Percentiles rank a stretch among this genome's conserved stretches.
Conservation (phyloP, 1,140 invertebrate genomes). For the Pseudachorutes palmiensis region DNA sequence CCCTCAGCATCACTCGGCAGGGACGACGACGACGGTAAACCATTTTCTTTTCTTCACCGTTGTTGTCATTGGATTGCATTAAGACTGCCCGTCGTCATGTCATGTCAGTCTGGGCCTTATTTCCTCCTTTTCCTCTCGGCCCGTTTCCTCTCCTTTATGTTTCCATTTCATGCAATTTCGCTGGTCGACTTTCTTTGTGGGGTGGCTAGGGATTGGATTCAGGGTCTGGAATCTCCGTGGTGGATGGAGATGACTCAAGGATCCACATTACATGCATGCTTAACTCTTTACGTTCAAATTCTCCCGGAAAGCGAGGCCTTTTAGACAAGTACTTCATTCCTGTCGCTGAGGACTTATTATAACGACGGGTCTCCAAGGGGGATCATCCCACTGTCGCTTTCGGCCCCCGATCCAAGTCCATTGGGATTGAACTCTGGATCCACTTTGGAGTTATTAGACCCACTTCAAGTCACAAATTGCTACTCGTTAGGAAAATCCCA, state of each 20-base stretch:
- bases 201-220: not conserved
- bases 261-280: constrained; percentile 3
- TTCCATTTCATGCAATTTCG: constrained; percentile 11
- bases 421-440: not conserved
- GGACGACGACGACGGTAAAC: too few species aligned
- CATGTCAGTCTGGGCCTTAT: not conserved
- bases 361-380: constrained; percentile 4
- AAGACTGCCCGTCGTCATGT: not conserved
- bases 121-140: not conserved
- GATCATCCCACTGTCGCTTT: not conserved
- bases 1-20: constrained; percentile 21
- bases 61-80: not conserved
- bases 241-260: not conserved
- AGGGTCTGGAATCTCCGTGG: not conserved
- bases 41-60: constrained; percentile 9
- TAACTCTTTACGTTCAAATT: constrained; percentile 9
- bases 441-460: constrained; percentile 1
- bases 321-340: constrained; percentile 2
- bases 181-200: not conserved
- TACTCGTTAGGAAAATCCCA: constrained; percentile 2
- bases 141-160: constrained; percentile 12
- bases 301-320: constrained; percentile 2
- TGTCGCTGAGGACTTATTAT: constrained; percentile 9
- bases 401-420: not conserved
- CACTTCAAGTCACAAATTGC: constrained; percentile 4